phyloP scores from a whole-genome alignment of 2,888 invertebrate genomes.

The Tiphia femorata region DNA sequence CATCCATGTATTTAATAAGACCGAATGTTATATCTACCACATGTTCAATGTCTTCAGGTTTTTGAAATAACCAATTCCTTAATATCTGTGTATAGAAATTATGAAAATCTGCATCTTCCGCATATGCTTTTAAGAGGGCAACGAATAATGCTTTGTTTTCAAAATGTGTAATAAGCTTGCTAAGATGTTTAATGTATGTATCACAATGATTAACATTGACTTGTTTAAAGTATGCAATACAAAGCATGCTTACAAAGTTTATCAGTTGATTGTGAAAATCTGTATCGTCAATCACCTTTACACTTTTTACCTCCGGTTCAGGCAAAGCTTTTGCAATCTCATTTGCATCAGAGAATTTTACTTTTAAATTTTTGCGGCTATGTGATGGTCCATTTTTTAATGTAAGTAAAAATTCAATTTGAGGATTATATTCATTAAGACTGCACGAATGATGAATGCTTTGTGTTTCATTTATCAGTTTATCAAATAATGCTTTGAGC shows the following conservation, averaged over 20 bases:
- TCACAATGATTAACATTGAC: slow-evolving; percentile 67
- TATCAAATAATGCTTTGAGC: slow-evolving; percentile 59
- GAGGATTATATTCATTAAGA: slow-evolving; percentile 49
- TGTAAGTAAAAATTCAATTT: slow-evolving; percentile 69
- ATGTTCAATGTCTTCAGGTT: slow-evolving; percentile 71
- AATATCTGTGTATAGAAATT: slow-evolving; percentile 67
- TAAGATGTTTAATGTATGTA: slow-evolving; percentile 71
- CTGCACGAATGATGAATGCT: slow-evolving; percentile 30
- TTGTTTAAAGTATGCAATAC: slow-evolving; percentile 73
- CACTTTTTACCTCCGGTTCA: slow-evolving; percentile 15
- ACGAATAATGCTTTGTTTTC: slow-evolving; percentile 71
- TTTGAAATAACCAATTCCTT: slow-evolving; percentile 71
- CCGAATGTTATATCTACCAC: slow-evolving; percentile 77
- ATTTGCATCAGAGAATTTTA: slow-evolving; percentile 70
- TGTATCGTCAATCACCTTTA: slow-evolving; percentile 45
- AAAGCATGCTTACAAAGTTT: slow-evolving; percentile 69
- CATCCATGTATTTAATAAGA: slow-evolving; percentile 72
- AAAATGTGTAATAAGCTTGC: slow-evolving; percentile 73
- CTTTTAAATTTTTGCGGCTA: slow-evolving; percentile 70
- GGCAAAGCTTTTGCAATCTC: slow-evolving; percentile 40
- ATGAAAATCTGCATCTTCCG: slow-evolving; percentile 53
- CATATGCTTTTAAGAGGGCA: slow-evolving; percentile 63
- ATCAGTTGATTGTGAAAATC: slow-evolving; percentile 70
- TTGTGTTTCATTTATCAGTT: slow-evolving; percentile 35
- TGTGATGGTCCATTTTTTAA: slow-evolving; percentile 68